phyloP scores from a whole-genome alignment of 2,113 vertebrate species.

The Cavia porcellus region DNA sequence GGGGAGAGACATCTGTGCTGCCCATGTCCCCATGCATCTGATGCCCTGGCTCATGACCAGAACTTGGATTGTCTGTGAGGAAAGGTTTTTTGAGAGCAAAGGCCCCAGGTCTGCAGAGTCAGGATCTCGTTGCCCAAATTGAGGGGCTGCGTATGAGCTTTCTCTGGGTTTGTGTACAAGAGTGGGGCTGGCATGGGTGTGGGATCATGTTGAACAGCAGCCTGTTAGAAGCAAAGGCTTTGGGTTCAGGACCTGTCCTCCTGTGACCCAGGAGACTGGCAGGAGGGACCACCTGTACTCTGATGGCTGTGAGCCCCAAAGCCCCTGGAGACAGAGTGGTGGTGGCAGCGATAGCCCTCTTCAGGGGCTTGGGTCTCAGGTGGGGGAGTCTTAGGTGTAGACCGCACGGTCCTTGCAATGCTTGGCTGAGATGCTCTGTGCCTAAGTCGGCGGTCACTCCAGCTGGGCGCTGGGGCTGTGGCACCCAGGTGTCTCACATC shows the following conservation, averaged over 20 bases:
- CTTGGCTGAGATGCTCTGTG: fast-evolving
- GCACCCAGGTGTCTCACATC: not conserved
- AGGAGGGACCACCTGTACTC: not conserved
- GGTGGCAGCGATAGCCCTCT: not conserved
- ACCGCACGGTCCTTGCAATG: fast-evolving
- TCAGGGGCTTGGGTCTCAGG: not conserved
- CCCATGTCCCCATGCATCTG: not conserved
- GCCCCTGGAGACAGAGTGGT: not conserved
- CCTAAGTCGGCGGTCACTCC: fast-evolving
- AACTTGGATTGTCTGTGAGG: fast-evolving
- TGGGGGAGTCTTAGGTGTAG: too few relatives aligned
- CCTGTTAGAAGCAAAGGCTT: too few relatives aligned
- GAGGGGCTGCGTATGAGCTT: not conserved
- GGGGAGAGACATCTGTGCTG: not conserved
- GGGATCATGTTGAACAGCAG: too few relatives aligned
- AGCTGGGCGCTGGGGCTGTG: fast-evolving
- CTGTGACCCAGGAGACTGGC: not conserved
- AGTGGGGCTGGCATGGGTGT: not conserved
- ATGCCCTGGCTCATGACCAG: not conserved
- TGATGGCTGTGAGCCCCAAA: not conserved
- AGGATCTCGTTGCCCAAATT: fast-evolving
- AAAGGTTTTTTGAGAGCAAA: not conserved
- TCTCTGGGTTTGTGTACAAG: not conserved
- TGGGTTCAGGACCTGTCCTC: fast-evolving
- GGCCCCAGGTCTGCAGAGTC: not conserved